Evolutionary conservation across 2,888 invertebrate genomes (phyloP), one percentile per base, ranked within the genome.

Genomic region (Agrotis ipsilon): DNA sequence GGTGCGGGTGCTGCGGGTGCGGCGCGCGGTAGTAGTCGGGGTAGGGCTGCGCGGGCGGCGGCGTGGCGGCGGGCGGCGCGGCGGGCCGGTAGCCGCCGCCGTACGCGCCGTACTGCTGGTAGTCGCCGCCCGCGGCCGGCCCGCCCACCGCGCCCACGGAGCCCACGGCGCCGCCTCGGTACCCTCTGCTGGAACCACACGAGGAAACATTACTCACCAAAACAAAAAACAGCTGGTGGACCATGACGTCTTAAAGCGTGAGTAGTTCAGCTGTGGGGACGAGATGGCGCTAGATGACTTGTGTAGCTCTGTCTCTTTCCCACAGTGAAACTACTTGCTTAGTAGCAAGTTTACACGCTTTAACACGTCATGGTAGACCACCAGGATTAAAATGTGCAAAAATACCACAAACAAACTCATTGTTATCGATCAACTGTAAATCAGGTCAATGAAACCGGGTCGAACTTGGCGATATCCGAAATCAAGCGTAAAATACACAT

Each of bases 71-170:
- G 52, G 87, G 78, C 88, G 88, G 82, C 86, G 88, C 82, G 73
- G 96, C 84, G 69, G 92, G 94, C 89, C 87, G 96, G 91, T 86
- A 92, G 68, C 89, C 92, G 88, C 91, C 92, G 83, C 94, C 91
- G 96, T 96, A 93, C 92, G 96, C 92, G 83, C 92, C 93, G 92
- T 94, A 94, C 87, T 92, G 92, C 88, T 91, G 91, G 78, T 93
- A 92, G 78, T 78, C 76, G 48, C 88, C 88, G 82, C 43, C 80
- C 21, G n/a, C 49, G 51, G 62, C 77, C 66, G 49, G 66, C 32
- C 51, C 65, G 65, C 81, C 88, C 68, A 46, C 58, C 24, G 43
- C 68, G 59, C 86, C 88, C 57, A 52, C 54, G 0, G 27, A 27
- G 9, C 60, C 76, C 54, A 58, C 78, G 0, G 69, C 27, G 14